Base-by-base conservation (phyloP, 2,888 invertebrate genomes). In the Netelia fuscicornis region DNA sequence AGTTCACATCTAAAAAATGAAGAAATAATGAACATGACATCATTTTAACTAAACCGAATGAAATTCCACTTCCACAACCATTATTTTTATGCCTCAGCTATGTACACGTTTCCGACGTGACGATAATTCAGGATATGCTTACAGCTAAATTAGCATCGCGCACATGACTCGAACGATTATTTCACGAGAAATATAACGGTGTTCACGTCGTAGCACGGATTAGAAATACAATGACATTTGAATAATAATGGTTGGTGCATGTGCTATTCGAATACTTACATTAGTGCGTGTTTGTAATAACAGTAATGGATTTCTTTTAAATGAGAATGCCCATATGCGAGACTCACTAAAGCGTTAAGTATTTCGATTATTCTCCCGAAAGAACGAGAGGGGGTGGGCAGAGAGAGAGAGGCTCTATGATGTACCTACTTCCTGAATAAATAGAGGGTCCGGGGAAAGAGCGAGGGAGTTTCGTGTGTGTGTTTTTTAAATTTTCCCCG, bases 21-120 rank as follows among this genome's bases (percentile, higher is more conserved):
- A 20, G 30, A 77, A 58, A 62, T 17, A 62, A 62, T 13, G 25
- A 77, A 68, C 60, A 75, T 80, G 75, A 77, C 77, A 70, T 64
- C 79, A 65, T 84, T 77, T 75, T 20, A 62, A 58, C 71, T 37
- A 52, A 60, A 17, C 17, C 72, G 54, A 67, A 74, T 56, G 62
- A 70, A 80, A 77, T 44, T 56, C n/a, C 9, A 30, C 3, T 62
- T 11, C 52, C 68, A 11, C 77, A 81, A 77, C 81, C 77, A 74
- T 60, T 64, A 75, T 78, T 79, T 75, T 78, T 75, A 78, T 75
- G 64, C 64, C 60, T 70, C 65, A 13, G 62, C 70, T 85, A 79
- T 81, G 81, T 70, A 71, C 65, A 77, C 56, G 68, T 78, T 77
- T 67, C 25, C 77, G 70, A 85, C 84, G 84, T 85, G 84, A 85